Percentiles rank a stretch among this genome's conserved stretches.
Conservation (phyloP, 2,797 vertebrate species). For the Cynodonichthys magdalenae region DNA sequence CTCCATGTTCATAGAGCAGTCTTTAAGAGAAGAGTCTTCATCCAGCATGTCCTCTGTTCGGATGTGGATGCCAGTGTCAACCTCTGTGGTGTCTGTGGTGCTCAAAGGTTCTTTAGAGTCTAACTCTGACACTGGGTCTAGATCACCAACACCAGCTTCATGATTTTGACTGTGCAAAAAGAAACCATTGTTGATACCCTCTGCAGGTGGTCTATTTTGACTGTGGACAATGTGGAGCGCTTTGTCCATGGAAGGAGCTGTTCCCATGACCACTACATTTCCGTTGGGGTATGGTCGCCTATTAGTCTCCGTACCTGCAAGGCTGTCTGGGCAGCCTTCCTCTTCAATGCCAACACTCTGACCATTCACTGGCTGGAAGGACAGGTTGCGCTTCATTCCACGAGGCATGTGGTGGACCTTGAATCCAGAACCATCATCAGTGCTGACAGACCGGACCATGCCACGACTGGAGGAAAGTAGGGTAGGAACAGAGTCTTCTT, state of each 20-base stretch:
- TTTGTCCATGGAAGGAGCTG: constrained; percentile 89
- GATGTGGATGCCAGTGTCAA: constrained; percentile 95
- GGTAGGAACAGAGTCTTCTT: constrained; percentile 79
- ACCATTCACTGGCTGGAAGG: constrained; percentile 92
- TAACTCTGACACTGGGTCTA: constrained; percentile 84
- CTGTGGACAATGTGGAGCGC: constrained; percentile 93
- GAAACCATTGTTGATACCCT: constrained; percentile 89
- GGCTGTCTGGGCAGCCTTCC: constrained; percentile 76
- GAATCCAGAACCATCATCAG: constrained; percentile 91
- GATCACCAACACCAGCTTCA: constrained; percentile 46
- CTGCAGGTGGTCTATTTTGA: constrained; percentile 78
- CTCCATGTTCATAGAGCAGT: constrained; percentile 95
- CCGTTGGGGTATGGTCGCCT: constrained; percentile 63
- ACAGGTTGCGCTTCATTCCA: constrained; percentile 88
- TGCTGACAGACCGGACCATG: constrained; percentile 92
- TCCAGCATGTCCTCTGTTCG: constrained; percentile 95
- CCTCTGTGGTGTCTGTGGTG: constrained; percentile 88
- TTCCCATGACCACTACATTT: constrained; percentile 74
- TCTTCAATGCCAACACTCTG: constrained; percentile 89
- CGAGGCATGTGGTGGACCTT: constrained; percentile 82
- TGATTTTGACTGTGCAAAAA: constrained; percentile 89
- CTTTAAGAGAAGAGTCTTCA: constrained; percentile 95
- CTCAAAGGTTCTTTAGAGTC: constrained; percentile 86
- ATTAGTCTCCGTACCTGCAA: constrained; percentile 66
- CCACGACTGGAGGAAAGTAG: constrained; percentile 75